Evolutionary conservation across 2,113 vertebrate species (phyloP).

Genomic region (Pyrgilauda ruficollis): DNA sequence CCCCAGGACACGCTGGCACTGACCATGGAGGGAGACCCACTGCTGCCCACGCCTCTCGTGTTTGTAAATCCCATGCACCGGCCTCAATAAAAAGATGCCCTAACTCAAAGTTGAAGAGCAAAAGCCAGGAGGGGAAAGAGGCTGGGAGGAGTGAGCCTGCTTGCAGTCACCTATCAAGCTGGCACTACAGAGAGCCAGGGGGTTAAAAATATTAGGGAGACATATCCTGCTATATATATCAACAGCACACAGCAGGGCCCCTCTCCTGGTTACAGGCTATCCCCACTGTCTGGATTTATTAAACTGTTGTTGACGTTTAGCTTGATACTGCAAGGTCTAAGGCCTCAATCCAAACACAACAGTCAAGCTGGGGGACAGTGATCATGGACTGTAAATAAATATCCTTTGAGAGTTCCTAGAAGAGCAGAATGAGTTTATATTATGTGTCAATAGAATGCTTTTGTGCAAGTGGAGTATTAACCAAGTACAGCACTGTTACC

Average conservation of each 20-base stretch:
- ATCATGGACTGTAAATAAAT: slow-evolving; percentile 1
- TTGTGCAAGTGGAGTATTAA: not conserved
- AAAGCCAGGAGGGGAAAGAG: not conserved
- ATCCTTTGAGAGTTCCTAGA: not conserved
- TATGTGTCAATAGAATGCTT: not conserved
- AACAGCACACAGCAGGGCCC: not conserved
- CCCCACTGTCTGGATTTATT: not conserved
- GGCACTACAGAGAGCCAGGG: not conserved
- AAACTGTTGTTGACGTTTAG: not conserved
- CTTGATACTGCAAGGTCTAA: not conserved
- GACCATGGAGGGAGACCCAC: rapidly evolving
- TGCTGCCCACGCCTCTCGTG: not conserved
- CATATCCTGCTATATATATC: not conserved
- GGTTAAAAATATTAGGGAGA: not conserved
- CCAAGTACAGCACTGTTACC: not conserved
- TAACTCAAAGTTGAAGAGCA: not conserved
- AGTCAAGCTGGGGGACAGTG: not conserved
- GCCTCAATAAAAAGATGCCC: not conserved
- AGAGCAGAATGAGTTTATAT: not conserved
- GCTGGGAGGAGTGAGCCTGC: not conserved
- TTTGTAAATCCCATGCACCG: not conserved
- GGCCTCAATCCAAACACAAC: not conserved
- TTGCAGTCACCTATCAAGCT: not conserved
- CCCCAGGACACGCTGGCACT: not conserved
- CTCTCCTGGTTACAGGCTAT: not conserved